Evolutionary conservation across 2,888 invertebrate genomes (phyloP).

Genomic region (Tenthredo amoena): DNA sequence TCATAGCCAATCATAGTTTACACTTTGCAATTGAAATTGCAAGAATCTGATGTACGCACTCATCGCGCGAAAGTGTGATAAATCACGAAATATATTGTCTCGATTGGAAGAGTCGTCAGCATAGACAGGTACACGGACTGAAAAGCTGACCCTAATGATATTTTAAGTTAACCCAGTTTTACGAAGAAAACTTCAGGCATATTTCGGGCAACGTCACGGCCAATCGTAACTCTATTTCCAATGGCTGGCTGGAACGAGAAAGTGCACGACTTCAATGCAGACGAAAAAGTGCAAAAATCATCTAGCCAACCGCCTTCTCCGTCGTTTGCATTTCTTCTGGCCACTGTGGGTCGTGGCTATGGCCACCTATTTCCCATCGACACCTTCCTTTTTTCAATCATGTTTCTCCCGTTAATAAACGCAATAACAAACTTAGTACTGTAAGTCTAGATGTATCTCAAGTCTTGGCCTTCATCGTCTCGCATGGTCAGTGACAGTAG

Average conservation of each 20-base stretch:
- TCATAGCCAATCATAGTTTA: conserved; percentile 18
- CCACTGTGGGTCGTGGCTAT: background rate
- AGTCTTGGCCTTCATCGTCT: conserved; percentile 34
- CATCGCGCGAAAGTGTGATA: conserved; percentile 41
- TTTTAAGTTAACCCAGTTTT: conserved; percentile 32
- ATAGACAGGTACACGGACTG: background rate
- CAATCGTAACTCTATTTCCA: background rate
- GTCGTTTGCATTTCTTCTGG: background rate
- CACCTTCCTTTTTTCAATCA: background rate
- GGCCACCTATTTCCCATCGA: conserved; percentile 18
- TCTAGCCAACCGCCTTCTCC: background rate
- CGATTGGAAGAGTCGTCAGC: background rate
- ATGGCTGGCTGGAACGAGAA: conserved; percentile 21
- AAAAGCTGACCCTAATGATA: conserved; percentile 47
- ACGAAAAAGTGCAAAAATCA: conserved; percentile 8
- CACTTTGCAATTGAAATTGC: background rate
- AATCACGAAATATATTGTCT: conserved; percentile 23
- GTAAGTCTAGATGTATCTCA: background rate
- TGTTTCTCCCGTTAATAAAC: conserved; percentile 3
- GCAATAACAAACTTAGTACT: conserved; percentile 15
- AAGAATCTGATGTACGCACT: background rate
- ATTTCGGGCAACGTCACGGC: conserved; percentile 27
- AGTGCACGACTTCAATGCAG: conserved; percentile 32
- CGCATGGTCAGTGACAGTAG: conserved; percentile 50
- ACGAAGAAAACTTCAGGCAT: background rate